Conservation (phyloP, 2,797 vertebrate species). For the Pantherophis vulpinus region DNA sequence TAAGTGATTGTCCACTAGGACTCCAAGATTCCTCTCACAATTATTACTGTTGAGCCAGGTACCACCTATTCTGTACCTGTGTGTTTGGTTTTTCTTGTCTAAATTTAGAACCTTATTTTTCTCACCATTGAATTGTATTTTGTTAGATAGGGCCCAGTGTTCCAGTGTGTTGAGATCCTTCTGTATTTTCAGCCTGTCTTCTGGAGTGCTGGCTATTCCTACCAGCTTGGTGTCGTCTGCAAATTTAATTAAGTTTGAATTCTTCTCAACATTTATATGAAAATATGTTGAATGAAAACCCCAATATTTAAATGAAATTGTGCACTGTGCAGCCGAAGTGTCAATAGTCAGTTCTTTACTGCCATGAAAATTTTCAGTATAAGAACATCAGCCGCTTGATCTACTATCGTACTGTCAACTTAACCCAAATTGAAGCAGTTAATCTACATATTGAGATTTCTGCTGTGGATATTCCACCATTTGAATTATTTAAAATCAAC, state of each 20-base stretch:
- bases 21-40: too few species aligned
- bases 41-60: too few species aligned
- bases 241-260: not conserved
- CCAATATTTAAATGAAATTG: not conserved
- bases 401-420: not conserved
- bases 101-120: too few species aligned
- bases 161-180: too few species aligned
- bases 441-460: not conserved
- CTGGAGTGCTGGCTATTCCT: not conserved
- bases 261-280: not conserved
- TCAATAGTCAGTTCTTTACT: not conserved
- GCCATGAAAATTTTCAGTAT: not conserved
- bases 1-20: too few species aligned
- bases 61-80: too few species aligned
- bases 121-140: too few species aligned
- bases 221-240: not conserved
- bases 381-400: not conserved
- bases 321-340: not conserved
- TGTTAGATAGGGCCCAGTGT: too few species aligned
- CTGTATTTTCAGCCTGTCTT: not conserved
- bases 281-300: not conserved
- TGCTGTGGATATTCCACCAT: not conserved
- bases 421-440: not conserved
- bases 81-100: too few species aligned
- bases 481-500: not conserved